phyloP scores from a whole-genome alignment of 2,797 vertebrate genomes.

The Enteromius mattozi region DNA sequence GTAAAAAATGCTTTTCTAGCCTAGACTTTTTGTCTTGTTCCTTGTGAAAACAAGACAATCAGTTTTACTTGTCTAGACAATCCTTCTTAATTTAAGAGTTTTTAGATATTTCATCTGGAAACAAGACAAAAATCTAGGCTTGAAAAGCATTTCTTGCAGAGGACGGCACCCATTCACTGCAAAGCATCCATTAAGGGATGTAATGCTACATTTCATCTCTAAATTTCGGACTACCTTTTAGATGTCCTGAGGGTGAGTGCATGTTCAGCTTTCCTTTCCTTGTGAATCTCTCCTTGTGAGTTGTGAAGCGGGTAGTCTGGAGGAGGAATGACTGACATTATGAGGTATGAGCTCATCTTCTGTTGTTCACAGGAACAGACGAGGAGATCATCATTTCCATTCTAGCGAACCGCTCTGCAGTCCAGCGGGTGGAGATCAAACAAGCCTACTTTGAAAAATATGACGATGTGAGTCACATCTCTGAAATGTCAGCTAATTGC shows the following conservation, averaged over 20 bases:
- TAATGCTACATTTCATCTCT: neutral
- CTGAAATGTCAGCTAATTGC: neutral
- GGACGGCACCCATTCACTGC: neutral
- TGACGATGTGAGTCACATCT: slow-evolving; percentile 76
- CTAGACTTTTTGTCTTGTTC: no score
- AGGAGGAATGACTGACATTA: neutral
- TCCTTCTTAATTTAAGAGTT: no score
- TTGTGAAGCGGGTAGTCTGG: neutral
- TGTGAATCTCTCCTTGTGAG: neutral
- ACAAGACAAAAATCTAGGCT: no score
- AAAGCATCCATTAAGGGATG: neutral
- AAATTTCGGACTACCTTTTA: neutral
- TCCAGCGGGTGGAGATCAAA: slow-evolving; percentile 80
- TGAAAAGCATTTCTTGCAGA: no score
- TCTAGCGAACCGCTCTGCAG: slow-evolving; percentile 76
- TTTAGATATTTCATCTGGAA: no score
- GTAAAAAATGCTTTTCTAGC: no score
- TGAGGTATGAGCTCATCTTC: neutral
- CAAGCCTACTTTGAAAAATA: slow-evolving; percentile 82
- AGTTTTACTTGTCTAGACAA: no score
- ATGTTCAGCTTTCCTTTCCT: neutral
- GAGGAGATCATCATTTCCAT: slow-evolving; percentile 79
- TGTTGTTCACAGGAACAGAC: slow-evolving; percentile 75
- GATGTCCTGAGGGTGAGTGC: neutral
- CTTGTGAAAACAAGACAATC: no score